Evolutionary conservation across 2,888 invertebrate species (phyloP), one percentile per base, ranked within the genome.

Genomic region (Drosophila aldrichi): DNA sequence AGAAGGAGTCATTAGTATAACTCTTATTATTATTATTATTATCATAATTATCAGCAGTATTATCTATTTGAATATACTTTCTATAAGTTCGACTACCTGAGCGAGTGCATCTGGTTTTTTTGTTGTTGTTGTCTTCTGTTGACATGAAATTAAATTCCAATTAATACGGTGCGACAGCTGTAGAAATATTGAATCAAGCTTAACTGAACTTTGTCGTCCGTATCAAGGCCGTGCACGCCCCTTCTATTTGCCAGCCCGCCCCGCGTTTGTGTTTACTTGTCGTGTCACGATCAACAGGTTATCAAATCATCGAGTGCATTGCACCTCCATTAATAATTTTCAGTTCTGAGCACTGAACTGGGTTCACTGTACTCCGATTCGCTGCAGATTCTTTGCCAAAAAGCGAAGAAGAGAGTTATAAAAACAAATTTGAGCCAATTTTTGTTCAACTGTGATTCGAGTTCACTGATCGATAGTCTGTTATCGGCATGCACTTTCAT

Each of bases 131-230:
- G 43, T 70, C 8, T 29, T 29, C 29, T 29, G 67, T 70, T 76
- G 73, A 54, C 63, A 76, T 64, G 59, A 67, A 56, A 60, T 79
- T 79, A 79, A 79, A 70, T 73, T 61, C 51, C 74, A 79, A 79
- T 79, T 77, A 79, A 63, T 43, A 48, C 2, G 32, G 38, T 2
- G 9, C 7, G 25, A 14, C 79, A 79, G 70, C 74, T 79, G 79
- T 79, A 8, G 54, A 57, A 79, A 79, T 79, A 79, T 79, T 77
- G 63, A 70, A 58, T 64, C 66, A 76, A 77, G 68, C 73, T 61
- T 22, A 44, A 58, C 22, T 78, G 71, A 77, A 77, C 79, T 61
- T 48, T 48, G 25, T 52, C 44, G 18, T 41, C 43, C 20, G 61
- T 59, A 78, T 77, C 77, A 78, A 71, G 77, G 71, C 63, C 77